A percentile compares a stretch with the other conserved stretches of the same genome.
Conservation (phyloP, 2,888 invertebrate species). For the Bugulina stolonifera region DNA sequence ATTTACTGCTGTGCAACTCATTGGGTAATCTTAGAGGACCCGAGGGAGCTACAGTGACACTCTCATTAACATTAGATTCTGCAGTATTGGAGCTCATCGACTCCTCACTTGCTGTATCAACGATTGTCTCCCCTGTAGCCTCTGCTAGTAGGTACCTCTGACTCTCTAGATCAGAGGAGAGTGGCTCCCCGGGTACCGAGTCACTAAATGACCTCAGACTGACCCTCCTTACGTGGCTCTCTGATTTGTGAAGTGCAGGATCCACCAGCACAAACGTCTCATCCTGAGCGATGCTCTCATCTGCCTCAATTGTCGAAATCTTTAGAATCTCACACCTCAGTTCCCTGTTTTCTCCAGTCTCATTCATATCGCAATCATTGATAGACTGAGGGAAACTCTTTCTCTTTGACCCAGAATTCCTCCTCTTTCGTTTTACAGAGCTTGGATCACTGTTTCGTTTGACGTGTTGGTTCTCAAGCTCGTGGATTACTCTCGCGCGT, state of each 20-base stretch:
- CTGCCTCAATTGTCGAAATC: conserved; percentile 8
- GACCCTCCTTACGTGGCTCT: not conserved
- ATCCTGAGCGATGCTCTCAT: not conserved
- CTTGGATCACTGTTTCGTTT: conserved; percentile 17
- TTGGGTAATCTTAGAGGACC: not conserved
- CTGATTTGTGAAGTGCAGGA: not conserved
- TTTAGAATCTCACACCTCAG: conserved; percentile 13
- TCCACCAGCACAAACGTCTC: conserved; percentile 18
- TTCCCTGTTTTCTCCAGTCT: not conserved
- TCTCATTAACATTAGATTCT: not conserved
- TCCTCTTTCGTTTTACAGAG: conserved; percentile 21
- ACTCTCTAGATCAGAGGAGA: not conserved
- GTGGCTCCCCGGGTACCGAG: not conserved
- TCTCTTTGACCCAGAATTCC: not conserved
- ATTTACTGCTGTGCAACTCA: not conserved
- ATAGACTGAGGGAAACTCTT: conserved; percentile 8
- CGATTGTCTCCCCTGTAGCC: conserved; percentile 10
- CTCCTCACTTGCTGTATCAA: conserved; percentile 20
- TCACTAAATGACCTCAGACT: conserved; percentile 13
- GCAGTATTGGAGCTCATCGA: not conserved
- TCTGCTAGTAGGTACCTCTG: conserved; percentile 2
- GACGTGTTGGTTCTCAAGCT: conserved; percentile 13
- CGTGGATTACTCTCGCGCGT: not conserved
- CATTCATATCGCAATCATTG: not conserved
- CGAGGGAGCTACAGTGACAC: no score